A percentile compares a stretch with the other conserved stretches of the same genome.
Evolutionary conservation across 1,140 invertebrate genomes (phyloP).

Genomic region (Sycophaga agraensis): DNA sequence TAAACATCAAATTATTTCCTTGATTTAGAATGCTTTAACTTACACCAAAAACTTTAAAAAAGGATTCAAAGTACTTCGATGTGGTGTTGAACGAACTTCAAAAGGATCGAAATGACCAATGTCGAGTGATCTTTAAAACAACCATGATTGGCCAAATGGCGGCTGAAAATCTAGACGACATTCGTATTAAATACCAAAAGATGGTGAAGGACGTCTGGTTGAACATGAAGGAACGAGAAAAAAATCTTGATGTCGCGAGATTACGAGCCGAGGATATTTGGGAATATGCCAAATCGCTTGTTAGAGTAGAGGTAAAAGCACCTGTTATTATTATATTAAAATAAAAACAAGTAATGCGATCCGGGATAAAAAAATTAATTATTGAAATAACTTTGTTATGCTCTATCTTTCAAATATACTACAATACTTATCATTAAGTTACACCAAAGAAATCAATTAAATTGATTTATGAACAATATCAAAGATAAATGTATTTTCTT

Average conservation of each 20-base stretch:
- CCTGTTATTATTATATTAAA: too few species aligned
- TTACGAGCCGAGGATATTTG: conserved; percentile 61
- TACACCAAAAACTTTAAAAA: neutral
- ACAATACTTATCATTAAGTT: too few species aligned
- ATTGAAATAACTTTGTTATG: too few species aligned
- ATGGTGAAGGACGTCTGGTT: conserved; percentile 60
- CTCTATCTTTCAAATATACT: too few species aligned
- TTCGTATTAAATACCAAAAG: conserved; percentile 60
- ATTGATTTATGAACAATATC: too few species aligned
- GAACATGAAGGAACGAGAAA: conserved; percentile 64
- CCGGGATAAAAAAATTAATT: too few species aligned
- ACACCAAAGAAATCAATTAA: too few species aligned
- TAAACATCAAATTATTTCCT: too few species aligned
- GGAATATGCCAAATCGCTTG: conserved; percentile 60
- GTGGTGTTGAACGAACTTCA: conserved; percentile 60
- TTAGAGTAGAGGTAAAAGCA: conserved; percentile 64
- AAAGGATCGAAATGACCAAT: conserved; percentile 60
- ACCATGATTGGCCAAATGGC: conserved; percentile 66
- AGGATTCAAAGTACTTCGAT: conserved; percentile 66
- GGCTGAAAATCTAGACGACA: conserved; percentile 64
- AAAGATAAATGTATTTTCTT: too few species aligned
- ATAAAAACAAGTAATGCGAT: too few species aligned
- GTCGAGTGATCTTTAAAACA: conserved; percentile 61
- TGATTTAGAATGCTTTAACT: too few species aligned
- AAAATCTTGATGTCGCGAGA: conserved; percentile 56